Conservation (phyloP, 2,113 vertebrate genomes). For the Ginglymostoma cirratum region DNA sequence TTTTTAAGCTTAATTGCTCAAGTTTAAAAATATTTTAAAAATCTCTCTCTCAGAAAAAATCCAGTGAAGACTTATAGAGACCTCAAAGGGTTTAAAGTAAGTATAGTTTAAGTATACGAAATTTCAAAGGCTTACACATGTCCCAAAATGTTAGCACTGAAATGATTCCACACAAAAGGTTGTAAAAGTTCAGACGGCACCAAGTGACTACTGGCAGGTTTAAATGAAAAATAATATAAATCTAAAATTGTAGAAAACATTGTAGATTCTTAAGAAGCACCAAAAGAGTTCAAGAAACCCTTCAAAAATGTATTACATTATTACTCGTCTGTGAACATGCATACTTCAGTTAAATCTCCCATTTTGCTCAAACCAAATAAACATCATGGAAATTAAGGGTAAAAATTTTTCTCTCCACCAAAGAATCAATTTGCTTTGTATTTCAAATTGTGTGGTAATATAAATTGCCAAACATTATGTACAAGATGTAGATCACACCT, state of each 20-base stretch:
- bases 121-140: background rate
- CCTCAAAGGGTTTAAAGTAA: background rate
- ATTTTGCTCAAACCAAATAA: conserved; percentile 1
- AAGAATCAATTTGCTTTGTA: background rate
- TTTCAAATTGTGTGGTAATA: background rate
- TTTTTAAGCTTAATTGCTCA: background rate
- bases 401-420: background rate
- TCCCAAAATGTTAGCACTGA: background rate
- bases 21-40: background rate
- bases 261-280: background rate
- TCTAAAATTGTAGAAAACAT: background rate
- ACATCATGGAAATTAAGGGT: background rate
- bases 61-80: background rate
- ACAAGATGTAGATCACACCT: background rate
- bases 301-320: background rate
- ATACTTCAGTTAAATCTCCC: background rate
- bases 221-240: background rate
- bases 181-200: background rate
- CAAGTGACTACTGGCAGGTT: background rate
- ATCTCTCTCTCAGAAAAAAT: background rate
- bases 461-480: background rate
- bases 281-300: background rate
- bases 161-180: background rate
- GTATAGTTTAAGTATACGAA: background rate
- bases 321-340: background rate